Percentiles rank a stretch among this genome's conserved stretches.
Conservation (phyloP, 30 jellyfish, hydroid and myxozoan genomes). For the Phacellophora camtschatica region DNA sequence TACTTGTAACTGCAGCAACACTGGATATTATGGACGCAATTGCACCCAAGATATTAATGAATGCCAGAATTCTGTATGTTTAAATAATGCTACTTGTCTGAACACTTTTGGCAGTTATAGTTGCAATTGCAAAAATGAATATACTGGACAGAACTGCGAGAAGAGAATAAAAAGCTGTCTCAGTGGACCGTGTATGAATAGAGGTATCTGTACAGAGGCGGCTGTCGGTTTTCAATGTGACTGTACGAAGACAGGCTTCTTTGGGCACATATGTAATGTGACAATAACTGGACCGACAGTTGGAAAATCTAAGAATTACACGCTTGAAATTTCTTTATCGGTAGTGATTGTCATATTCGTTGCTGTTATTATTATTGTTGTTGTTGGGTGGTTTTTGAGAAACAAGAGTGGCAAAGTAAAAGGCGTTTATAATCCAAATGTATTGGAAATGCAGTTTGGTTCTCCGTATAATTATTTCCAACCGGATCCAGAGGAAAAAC, state of each 20-base stretch:
- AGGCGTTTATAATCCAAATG: slow-evolving; percentile 62
- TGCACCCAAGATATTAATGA: slow-evolving; percentile 60
- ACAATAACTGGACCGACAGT: neutral
- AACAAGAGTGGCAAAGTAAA: slow-evolving; percentile 46
- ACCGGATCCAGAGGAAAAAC: slow-evolving; percentile 73
- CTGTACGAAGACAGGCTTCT: slow-evolving; percentile 54
- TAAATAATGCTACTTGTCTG: slow-evolving; percentile 51
- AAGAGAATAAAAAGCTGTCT: neutral
- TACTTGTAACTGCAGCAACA: slow-evolving; percentile 38
- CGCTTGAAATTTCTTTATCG: slow-evolving; percentile 31
- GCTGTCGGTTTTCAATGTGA: slow-evolving; percentile 6
- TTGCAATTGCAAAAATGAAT: slow-evolving; percentile 37
- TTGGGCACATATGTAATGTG: slow-evolving; percentile 33
- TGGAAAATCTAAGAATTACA: neutral
- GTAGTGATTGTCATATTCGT: slow-evolving; percentile 3
- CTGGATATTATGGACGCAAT: slow-evolving; percentile 59
- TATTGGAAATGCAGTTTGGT: slow-evolving; percentile 66
- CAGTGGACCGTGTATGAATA: slow-evolving; percentile 39
- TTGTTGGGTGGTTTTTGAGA: slow-evolving; percentile 8
- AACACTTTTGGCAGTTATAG: slow-evolving; percentile 43
- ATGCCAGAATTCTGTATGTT: slow-evolving; percentile 16
- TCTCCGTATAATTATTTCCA: slow-evolving; percentile 50
- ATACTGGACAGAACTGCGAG: slow-evolving; percentile 59
- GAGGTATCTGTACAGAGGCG: slow-evolving; percentile 12
- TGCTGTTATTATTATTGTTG: slow-evolving; percentile 3